Percentiles rank a stretch among this genome's conserved stretches.
Evolutionary conservation across 35 echinoderm and acorn worm genomes (phyloP).

Genomic region (Heliocidaris erythrogramma): DNA sequence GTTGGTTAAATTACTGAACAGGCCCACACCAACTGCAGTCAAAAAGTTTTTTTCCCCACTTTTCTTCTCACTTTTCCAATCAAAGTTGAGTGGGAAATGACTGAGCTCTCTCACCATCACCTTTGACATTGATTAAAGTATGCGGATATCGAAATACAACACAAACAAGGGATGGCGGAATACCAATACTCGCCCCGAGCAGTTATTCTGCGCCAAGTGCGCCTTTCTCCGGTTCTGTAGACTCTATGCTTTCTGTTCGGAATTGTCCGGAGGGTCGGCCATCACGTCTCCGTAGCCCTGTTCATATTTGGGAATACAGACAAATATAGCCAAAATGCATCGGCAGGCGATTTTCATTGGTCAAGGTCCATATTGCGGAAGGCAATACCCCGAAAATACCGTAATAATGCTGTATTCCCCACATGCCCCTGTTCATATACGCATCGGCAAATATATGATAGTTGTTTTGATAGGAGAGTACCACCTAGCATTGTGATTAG

Average conservation of each 20-base stretch:
- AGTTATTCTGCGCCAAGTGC: not conserved
- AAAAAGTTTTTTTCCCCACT: not conserved
- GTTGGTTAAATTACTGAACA: not conserved
- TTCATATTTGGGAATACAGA: no score
- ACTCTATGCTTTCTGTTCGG: not conserved
- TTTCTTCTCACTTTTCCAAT: not conserved
- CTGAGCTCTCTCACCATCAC: not conserved
- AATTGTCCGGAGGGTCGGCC: not conserved
- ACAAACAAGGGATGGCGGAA: not conserved
- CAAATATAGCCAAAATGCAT: no score
- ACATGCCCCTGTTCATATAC: no score
- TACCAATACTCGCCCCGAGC: not conserved
- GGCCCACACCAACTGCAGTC: not conserved
- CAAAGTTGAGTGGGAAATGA: not conserved
- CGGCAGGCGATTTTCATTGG: no score
- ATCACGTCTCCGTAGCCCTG: not conserved
- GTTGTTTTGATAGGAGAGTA: no score
- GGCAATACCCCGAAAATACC: no score
- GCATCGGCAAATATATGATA: no score
- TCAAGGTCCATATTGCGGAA: no score
- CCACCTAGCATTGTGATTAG: no score
- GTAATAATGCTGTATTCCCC: no score
- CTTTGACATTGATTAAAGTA: slow-evolving; percentile 18
- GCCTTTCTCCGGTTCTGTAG: not conserved
- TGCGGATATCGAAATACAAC: not conserved